These are phyloP conservation scores for Scomber colias DNA, from an alignment of 2,113 vertebrate genomes.

Conservation along the genomic window DNA sequence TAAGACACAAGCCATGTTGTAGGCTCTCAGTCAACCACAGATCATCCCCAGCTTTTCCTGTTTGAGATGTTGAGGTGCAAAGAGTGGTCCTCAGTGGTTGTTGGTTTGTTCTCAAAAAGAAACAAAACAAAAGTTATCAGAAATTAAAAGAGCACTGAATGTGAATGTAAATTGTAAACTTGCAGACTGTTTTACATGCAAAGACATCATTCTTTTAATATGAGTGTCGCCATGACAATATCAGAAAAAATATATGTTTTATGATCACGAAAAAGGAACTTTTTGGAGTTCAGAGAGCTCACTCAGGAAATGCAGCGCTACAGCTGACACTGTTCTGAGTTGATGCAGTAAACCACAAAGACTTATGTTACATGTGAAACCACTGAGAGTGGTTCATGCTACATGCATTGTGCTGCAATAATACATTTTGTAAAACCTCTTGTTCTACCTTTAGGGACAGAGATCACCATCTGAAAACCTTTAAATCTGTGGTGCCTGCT, in stretches of 20 bases:
- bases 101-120: neutral
- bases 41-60: constrained; percentile 49
- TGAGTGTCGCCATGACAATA: neutral
- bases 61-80: constrained; percentile 22
- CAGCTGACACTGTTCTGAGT: neutral
- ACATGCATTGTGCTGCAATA: neutral
- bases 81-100: neutral
- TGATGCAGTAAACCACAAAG: constrained; percentile 19
- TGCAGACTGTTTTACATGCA: neutral
- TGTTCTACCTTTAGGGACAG: constrained; percentile 87
- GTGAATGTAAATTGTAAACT: neutral
- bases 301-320: neutral
- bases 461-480: constrained; percentile 97
- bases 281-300: no score
- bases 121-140: neutral
- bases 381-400: neutral
- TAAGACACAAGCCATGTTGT: neutral
- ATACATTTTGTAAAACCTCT: neutral
- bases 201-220: neutral
- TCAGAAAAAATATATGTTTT: no score
- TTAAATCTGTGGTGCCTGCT: constrained; percentile 96
- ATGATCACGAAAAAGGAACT: no score
- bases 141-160: neutral
- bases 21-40: neutral
- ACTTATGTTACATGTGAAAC: neutral